Percentiles rank a stretch among this genome's conserved stretches.
Evolutionary conservation across 1,140 invertebrate species (phyloP).

Genomic region (Drosophila santomea): DNA sequence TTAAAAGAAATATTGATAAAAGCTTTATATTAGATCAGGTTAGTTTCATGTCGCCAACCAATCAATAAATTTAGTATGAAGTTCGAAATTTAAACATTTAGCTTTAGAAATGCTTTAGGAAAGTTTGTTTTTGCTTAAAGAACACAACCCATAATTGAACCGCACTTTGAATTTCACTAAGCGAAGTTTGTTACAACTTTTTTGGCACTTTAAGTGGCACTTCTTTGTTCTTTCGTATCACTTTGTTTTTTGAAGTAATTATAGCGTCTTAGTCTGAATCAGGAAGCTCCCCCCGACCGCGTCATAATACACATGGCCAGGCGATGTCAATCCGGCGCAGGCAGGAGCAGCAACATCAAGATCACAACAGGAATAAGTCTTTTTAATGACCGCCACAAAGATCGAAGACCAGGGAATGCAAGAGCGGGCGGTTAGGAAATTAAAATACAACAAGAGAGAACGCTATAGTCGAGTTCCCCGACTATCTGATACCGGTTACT

Average conservation of each 20-base stretch:
- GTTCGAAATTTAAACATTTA: background rate
- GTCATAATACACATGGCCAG: conserved; percentile 46
- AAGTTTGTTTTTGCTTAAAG: no score
- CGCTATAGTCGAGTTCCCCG: no score
- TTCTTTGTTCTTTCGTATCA: conserved; percentile 2
- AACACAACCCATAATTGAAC: no score
- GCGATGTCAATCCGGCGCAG: conserved; percentile 66
- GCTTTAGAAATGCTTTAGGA: no score
- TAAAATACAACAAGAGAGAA: conserved; percentile 50
- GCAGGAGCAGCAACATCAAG: conserved; percentile 23
- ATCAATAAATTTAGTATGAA: background rate
- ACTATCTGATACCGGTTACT: no score
- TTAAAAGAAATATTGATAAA: conserved; percentile 16
- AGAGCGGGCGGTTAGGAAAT: conserved; percentile 28
- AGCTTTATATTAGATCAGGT: conserved; percentile 45
- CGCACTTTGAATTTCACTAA: no score
- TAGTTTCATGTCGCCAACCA: conserved; percentile 26
- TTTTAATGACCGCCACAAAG: conserved; percentile 57
- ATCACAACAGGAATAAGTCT: conserved; percentile 56
- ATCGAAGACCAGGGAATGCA: background rate
- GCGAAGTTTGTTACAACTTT: no score
- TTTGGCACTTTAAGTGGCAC: background rate
- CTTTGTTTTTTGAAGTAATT: conserved; percentile 26
- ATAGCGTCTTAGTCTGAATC: conserved; percentile 55
- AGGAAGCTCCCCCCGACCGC: conserved; percentile 2